These are phyloP conservation scores for Illadopsis cleaveri DNA, from an alignment of 2,113 vertebrate genomes.

Conservation along the genomic window DNA sequence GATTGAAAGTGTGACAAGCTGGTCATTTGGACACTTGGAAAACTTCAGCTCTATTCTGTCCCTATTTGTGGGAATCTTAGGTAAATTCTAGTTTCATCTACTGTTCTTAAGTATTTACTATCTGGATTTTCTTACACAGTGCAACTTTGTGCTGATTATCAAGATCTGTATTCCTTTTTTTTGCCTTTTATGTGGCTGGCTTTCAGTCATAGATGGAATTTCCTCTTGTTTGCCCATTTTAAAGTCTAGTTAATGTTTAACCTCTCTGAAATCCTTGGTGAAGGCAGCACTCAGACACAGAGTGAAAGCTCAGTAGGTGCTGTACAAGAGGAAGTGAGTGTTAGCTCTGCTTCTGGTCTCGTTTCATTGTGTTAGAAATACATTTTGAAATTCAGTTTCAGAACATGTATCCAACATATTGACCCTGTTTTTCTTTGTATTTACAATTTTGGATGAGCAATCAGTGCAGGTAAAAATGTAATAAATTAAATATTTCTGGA, in stretches of 20 bases:
- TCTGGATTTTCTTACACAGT: not conserved
- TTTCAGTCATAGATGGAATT: not conserved
- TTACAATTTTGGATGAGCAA: not conserved
- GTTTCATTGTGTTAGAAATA: not conserved
- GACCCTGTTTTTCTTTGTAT: not conserved
- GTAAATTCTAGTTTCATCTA: not conserved
- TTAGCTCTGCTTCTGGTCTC: not conserved
- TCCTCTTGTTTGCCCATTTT: not conserved
- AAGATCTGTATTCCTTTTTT: not conserved
- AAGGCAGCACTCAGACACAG: not conserved
- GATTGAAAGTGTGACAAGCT: not conserved
- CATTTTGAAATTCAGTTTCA: not conserved
- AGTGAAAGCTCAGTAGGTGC: not conserved
- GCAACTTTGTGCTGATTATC: not conserved
- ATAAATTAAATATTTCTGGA: not conserved
- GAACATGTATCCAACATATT: not conserved
- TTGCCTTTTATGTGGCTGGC: not conserved
- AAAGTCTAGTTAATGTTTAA: not conserved
- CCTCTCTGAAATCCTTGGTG: not conserved
- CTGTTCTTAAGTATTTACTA: not conserved
- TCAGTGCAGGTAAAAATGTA: not conserved
- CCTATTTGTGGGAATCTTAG: not conserved
- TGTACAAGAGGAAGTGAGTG: not conserved
- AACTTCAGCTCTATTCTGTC: not conserved
- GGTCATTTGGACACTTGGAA: not conserved